Percentiles rank a stretch among this genome's conserved stretches.
Conservation (phyloP, 1,140 invertebrate species). For the Prorops nasuta region DNA sequence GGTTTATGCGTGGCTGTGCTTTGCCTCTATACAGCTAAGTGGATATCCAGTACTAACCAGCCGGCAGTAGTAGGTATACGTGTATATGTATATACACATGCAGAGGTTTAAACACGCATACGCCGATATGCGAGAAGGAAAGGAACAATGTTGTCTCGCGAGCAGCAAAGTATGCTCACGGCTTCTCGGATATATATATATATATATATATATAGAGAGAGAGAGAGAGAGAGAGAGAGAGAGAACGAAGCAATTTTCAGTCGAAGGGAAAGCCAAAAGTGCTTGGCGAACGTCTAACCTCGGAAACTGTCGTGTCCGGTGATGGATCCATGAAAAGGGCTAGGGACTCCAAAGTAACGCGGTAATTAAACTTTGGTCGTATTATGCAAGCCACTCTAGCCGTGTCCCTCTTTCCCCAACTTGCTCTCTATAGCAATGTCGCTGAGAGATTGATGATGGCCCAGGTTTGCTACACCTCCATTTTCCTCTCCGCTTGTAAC, state of each 20-base stretch:
- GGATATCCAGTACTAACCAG: conserved; percentile 29
- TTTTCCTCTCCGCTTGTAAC: too few species aligned
- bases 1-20: conserved; percentile 49
- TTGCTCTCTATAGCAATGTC: too few species aligned
- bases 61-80: too few species aligned
- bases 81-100: too few species aligned
- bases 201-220: too few species aligned
- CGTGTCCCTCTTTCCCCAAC: background rate
- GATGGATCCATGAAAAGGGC: conserved; percentile 26
- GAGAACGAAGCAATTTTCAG: background rate
- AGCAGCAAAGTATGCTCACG: too few species aligned
- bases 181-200: too few species aligned
- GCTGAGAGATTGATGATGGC: too few species aligned
- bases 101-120: too few species aligned
- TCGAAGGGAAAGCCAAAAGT: background rate
- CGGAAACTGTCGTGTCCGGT: conserved; percentile 17
- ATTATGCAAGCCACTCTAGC: conserved; percentile 30
- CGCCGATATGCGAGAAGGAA: too few species aligned
- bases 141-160: too few species aligned
- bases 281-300: background rate
- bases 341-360: conserved; percentile 39
- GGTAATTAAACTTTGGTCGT: conserved; percentile 55
- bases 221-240: conserved; percentile 1
- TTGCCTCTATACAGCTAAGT: conserved; percentile 38
- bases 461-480: too few species aligned